A percentile compares a stretch with the other conserved stretches of the same genome.
These are phyloP conservation scores for Cyaniris semiargus DNA, from an alignment of 2,888 invertebrate genomes.

Conservation along the genomic window DNA sequence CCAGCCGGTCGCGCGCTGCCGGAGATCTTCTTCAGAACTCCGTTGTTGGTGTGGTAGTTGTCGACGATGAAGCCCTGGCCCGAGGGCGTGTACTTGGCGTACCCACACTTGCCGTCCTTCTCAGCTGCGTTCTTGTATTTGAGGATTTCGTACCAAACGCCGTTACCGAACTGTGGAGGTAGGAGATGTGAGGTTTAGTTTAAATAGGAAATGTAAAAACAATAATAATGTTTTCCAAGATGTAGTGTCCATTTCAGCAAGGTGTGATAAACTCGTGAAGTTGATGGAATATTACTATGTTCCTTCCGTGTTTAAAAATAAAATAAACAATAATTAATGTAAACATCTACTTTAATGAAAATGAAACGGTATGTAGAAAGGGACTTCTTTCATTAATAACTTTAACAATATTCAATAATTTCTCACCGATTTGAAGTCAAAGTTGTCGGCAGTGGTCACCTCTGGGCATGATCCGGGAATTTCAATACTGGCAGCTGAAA, in stretches of 20 bases:
- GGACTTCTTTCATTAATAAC: too few relatives aligned
- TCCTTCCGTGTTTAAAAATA: too few relatives aligned
- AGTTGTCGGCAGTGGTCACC: slow-evolving; percentile 58
- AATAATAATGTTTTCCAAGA: too few relatives aligned
- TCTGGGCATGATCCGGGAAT: slow-evolving; percentile 51
- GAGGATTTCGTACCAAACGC: slow-evolving; percentile 45
- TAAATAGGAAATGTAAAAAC: too few relatives aligned
- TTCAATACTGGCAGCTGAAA: slow-evolving; percentile 11
- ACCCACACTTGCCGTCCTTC: slow-evolving; percentile 44
- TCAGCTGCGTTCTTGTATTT: slow-evolving; percentile 42
- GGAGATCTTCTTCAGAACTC: slow-evolving; percentile 57
- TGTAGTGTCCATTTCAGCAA: too few relatives aligned
- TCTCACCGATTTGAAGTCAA: slow-evolving; percentile 58
- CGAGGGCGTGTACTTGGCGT: slow-evolving; percentile 80
- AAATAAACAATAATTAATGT: too few relatives aligned
- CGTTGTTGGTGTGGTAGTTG: slow-evolving; percentile 60
- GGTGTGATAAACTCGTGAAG: too few relatives aligned
- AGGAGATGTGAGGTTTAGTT: background rate
- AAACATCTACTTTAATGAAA: too few relatives aligned
- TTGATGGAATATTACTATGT: too few relatives aligned
- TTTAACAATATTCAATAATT: slow-evolving; percentile 20
- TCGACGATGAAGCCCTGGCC: slow-evolving; percentile 61
- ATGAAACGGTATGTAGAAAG: too few relatives aligned
- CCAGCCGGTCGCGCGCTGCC: slow-evolving; percentile 62
- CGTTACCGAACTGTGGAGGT: slow-evolving; percentile 54